Evolutionary conservation across 2,888 invertebrate species (phyloP), one percentile per base, ranked within the genome.

Genomic region (Dicranocentrus wangi): DNA sequence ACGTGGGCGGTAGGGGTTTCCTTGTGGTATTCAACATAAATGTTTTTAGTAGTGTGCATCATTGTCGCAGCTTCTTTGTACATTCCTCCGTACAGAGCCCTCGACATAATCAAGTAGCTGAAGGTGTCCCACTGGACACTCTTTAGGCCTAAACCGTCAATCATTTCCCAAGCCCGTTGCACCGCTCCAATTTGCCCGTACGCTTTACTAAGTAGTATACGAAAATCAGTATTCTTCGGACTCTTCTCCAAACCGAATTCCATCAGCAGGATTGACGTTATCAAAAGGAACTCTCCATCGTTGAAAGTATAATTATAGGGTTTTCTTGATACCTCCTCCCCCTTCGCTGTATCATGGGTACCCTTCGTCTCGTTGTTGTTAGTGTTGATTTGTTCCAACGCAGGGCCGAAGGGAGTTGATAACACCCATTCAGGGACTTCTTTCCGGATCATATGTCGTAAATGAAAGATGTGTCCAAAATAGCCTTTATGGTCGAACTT

Each of bases 51-150:
- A 65, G 92, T 91, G 66, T 94, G 93, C 82, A 94, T 92, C 82
- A 94, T 91, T 77, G 92, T 91, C 72, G 93, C 90, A 17, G 94
- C 93, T 21, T 93, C 90, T 0, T 92, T 90, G 87, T 93, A 92
- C 55, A 94, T 92, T 7, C 94, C 95, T 47, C 92, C 91, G 8
- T 94, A 91, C 23, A 93, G 91, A 76, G 96, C 90, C 71, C 94
- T 82, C 68, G 82, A 84, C 21, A 85, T 55, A 47, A 94, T 94
- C 82, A 94, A 90, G 90, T 95, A 95, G 85, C 97, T 96, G 88
- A 98, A 90, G 0, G 97, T 95, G 89, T 97, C 95, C 88, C 97
- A 91, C 89, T 97, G 97, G 86, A 98, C 93, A 89, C 98, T 96
- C 89, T 98, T 98, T 77, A 96, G 92, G 88, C 98, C 97, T 88